Percentiles rank a stretch among this genome's conserved stretches.
Conservation (phyloP, 2,797 vertebrate genomes). For the Miichthys miiuy region DNA sequence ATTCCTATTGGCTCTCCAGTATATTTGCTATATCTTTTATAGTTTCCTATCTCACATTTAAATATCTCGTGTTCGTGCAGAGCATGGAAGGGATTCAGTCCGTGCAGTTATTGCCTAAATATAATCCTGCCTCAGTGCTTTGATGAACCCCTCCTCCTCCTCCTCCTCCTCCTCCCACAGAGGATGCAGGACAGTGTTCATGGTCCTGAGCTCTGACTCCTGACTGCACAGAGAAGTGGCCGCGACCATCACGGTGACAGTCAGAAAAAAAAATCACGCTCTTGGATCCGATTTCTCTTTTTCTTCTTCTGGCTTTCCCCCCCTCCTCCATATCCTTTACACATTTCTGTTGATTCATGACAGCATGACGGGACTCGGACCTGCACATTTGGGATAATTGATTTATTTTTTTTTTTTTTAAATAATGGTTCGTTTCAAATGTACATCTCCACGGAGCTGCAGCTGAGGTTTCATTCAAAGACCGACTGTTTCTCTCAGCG, state of each 20-base stretch:
- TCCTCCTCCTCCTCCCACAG: constrained; percentile 30
- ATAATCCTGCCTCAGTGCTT: neutral
- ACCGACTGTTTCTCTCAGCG: constrained; percentile 59
- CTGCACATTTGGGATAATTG: constrained; percentile 46
- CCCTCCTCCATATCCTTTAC: neutral
- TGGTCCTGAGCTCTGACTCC: constrained; percentile 61
- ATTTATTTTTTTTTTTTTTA: neutral
- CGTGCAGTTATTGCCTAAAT: neutral
- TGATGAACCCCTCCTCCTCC: constrained; percentile 1
- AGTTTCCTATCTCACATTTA: neutral
- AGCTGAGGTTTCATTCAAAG: constrained; percentile 71
- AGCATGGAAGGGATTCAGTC: neutral
- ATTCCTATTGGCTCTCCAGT: neutral
- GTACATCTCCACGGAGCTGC: constrained; percentile 55
- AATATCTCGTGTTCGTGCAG: neutral
- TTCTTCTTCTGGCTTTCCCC: neutral
- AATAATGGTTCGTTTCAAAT: constrained; percentile 76
- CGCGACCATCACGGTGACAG: constrained; percentile 32
- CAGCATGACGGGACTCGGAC: constrained; percentile 41
- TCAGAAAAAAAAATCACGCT: constrained; percentile 8
- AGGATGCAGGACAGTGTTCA: constrained; percentile 64
- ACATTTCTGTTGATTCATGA: neutral
- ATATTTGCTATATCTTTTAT: neutral
- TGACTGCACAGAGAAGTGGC: constrained; percentile 30
- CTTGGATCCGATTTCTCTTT: constrained; percentile 9